Evolutionary conservation across 2,888 invertebrate species (phyloP), one percentile per base, ranked within the genome.

Genomic region (Zygogramma bicolorata): DNA sequence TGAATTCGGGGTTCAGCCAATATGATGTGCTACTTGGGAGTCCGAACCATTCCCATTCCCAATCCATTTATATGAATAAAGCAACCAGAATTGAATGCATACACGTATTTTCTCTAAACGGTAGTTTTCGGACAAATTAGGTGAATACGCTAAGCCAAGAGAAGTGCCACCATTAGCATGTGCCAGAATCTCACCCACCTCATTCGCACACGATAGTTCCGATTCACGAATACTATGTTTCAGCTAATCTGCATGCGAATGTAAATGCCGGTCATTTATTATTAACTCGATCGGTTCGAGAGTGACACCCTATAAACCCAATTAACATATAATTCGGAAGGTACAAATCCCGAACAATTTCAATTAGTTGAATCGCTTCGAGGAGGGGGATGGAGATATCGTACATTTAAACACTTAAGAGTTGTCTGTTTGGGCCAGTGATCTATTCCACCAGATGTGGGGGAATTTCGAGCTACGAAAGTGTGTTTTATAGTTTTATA

Each of bases 321-420:
- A 74, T 74, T 71, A 70, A 58, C 74, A 74, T 74, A 71, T 46
- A 70, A 73, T 73, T 67, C 62, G 70, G 29, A 68, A 70, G 68
- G 74, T 70, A 68, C 65, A 22, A 65, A 74, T 74, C 59, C 46
- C 46, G 65, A 74, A 65, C 70, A 68, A 66, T 74, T 74, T 74
- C 74, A 74, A 74, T 74, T 74, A 74, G 70, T 58, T 49, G 49
- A 68, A 73, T 73, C 73, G 61, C 70, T 68, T 73, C 57, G 78
- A 13, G 75, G 38, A 42, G 10, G 18, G 42, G 27, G 42, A 25
- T 25, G 3, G 53, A 27, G 53, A 27, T 27, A 53, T 53, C 27
- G 53, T 13, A 53, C 53, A 27, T 27, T 25, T 53, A 27, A 53
- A 53, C 53, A 27, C 53, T 53, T 27, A 1, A 53, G 53, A 53